phyloP scores from a whole-genome alignment of 37 sponge, comb jelly and placozoan genomes.

The Beroe forskalii region DNA sequence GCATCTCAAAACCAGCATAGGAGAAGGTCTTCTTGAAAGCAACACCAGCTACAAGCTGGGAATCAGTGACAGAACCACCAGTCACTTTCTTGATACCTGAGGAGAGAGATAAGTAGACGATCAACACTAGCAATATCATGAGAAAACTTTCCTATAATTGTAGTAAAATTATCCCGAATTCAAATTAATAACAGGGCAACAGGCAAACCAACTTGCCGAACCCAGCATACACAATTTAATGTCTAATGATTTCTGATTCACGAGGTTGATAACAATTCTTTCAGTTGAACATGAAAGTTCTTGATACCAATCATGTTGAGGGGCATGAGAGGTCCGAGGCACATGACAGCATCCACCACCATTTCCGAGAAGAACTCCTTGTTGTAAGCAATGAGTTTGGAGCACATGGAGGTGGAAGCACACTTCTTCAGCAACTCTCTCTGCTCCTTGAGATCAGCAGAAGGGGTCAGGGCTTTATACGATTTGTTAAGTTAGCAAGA shows the following conservation, averaged over 20 bases:
- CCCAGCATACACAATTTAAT: no score
- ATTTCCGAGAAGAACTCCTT: conserved; percentile 98
- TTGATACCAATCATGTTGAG: conserved; percentile 99
- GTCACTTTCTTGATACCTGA: conserved; percentile 67
- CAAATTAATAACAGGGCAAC: no score
- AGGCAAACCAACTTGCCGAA: no score
- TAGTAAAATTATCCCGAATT: no score
- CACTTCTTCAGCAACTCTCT: conserved; percentile 86
- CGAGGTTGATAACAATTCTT: no score
- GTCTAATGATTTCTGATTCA: no score
- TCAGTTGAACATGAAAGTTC: no score
- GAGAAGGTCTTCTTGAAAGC: conserved; percentile 99
- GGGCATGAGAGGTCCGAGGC: conserved; percentile 84
- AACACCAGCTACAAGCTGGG: conserved; percentile 87
- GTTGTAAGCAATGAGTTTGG: conserved; percentile 93
- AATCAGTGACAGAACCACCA: conserved; percentile 70
- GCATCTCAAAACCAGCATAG: conserved; percentile 99
- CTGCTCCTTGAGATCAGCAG: conserved; percentile 76
- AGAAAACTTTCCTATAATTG: no score
- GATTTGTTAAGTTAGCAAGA: no score
- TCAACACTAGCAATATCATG: no score
- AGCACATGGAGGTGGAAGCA: conserved; percentile 92
- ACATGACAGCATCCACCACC: conserved; percentile 95
- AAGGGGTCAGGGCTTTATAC: no score
- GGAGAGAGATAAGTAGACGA: no score